Percentiles rank a stretch among this genome's conserved stretches.
Conservation (phyloP, 2,113 vertebrate genomes). For the Meles meles region DNA sequence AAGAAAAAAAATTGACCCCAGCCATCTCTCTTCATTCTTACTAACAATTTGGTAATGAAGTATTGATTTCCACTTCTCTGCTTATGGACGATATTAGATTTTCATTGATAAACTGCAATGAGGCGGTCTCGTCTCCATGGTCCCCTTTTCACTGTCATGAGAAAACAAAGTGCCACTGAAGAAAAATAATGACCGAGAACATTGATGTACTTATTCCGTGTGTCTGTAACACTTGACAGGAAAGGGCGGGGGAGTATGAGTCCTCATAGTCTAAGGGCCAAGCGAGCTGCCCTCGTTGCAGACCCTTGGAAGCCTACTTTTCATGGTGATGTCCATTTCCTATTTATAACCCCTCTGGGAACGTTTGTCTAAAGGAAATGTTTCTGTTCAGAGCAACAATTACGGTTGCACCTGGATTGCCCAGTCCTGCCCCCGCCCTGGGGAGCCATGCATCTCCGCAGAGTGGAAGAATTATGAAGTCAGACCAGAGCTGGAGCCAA, state of each 20-base stretch:
- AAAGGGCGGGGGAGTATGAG: constrained; percentile 88
- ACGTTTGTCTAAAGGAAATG: constrained; percentile 99
- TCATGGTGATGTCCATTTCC: constrained; percentile 91
- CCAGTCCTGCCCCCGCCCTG: constrained; percentile 87
- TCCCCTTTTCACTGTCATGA: constrained; percentile 91
- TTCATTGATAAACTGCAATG: constrained; percentile 98
- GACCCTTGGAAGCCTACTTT: constrained; percentile 91
- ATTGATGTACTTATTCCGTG: constrained; percentile 94
- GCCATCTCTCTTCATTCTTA: constrained; percentile 96
- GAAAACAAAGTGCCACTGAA: constrained; percentile 96
- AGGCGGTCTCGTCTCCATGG: constrained; percentile 90
- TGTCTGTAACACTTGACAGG: constrained; percentile 97
- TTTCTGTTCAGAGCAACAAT: constrained; percentile 97
- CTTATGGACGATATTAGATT: constrained; percentile 99
- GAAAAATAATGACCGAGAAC: constrained; percentile 95
- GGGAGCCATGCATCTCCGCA: constrained; percentile 94
- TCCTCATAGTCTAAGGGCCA: constrained; percentile 93
- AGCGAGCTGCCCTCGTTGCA: constrained; percentile 89
- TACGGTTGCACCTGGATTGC: constrained; percentile 96
- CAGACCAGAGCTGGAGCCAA: constrained; percentile 85
- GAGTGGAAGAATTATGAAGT: constrained; percentile 89
- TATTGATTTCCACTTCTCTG: constrained; percentile 99
- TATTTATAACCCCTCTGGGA: constrained; percentile 97
- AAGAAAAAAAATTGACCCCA: constrained; percentile 81
- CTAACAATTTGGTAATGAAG: constrained; percentile 99